Percentiles rank a stretch among this genome's conserved stretches.
phyloP scores from a whole-genome alignment of 2,113 vertebrate genomes.

The Hippoglossus stenolepis region DNA sequence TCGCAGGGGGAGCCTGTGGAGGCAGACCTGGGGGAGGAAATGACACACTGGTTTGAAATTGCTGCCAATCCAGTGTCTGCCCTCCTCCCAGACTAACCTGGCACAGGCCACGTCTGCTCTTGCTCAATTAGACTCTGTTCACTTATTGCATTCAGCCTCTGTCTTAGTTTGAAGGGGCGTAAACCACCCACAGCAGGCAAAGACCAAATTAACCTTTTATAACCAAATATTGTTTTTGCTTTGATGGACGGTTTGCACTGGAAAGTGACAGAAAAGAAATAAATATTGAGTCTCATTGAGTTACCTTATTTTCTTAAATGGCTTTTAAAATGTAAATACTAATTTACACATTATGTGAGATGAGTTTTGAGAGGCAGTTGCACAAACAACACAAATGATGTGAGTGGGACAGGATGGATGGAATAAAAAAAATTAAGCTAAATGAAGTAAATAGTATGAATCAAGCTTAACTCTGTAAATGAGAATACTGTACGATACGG shows the following conservation, averaged over 20 bases:
- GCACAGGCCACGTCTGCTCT: slow-evolving; percentile 51
- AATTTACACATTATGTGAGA: slow-evolving; percentile 9
- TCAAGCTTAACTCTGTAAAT: slow-evolving; percentile 33
- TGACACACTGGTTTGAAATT: slow-evolving; percentile 77
- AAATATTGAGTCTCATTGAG: too few relatives aligned
- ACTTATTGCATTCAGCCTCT: slow-evolving; percentile 33
- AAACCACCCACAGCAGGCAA: slow-evolving; percentile 13
- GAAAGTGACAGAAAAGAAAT: slow-evolving; percentile 25
- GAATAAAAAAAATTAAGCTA: slow-evolving; percentile 8
- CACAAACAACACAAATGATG: slow-evolving; percentile 1
- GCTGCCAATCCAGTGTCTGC: slow-evolving; percentile 68
- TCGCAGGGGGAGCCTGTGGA: slow-evolving; percentile 62
- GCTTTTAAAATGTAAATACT: background rate
- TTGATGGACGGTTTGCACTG: slow-evolving; percentile 18
- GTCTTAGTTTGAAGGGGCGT: slow-evolving; percentile 30
- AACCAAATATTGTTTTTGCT: slow-evolving; percentile 19
- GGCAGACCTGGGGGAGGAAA: slow-evolving; percentile 69
- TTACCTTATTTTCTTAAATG: background rate
- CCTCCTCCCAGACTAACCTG: slow-evolving; percentile 52
- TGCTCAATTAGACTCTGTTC: slow-evolving; percentile 50
- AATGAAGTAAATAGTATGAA: slow-evolving; percentile 23
- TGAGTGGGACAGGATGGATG: background rate
- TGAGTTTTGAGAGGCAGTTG: background rate
- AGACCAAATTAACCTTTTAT: slow-evolving; percentile 6
- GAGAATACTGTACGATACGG: slow-evolving; percentile 1